Base-by-base conservation (phyloP, 2,797 vertebrate species). In the Danio kyathit region DNA sequence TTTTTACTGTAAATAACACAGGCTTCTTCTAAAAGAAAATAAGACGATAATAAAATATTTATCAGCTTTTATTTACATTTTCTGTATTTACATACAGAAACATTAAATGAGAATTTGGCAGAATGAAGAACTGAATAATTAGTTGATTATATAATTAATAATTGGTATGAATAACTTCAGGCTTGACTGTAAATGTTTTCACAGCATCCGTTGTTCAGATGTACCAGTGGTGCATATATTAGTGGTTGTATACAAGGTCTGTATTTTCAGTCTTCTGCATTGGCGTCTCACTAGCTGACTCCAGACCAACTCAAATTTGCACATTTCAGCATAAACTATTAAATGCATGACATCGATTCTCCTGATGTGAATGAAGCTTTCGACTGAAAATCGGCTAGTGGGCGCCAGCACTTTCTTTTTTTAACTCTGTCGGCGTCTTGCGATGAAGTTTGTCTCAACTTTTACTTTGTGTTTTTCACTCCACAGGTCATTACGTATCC, bases 401-500 rank as follows among this genome's bases (percentile, higher is more conserved):
- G 51, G 66, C 1, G 49, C 19, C 49, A 46, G 63, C 64, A 49
- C 40, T 69, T 66, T 41, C 57, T 54, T 83, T 72, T 61, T 83
- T 72, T 71, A 7, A 44, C 29, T 51, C 38, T 59, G 75, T 74
- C 60, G 11, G 16, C 29, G 65, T 77, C 46, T 57, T 82, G 66
- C 56, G 60, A 52, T 54, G 43, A 60, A 21, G 64, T 52, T 82
- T n/a, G 64, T 74, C 46, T 63, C 1, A 12, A 64, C 52, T 14
- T 64, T n/a, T n/a, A 21, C 54, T 66, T 12, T 21, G 5, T 54
- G 52, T 77, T 80, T 81, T 74, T 52, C 46, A 67, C 64, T 43
- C 41, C 14, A 64, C 16, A 52, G 63, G 52, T 84, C 72, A 43
- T 12, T 48, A 63, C 19, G 3, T 6, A n/a, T n/a, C n/a, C n/a